phyloP scores from a whole-genome alignment of 2,113 vertebrate genomes.

The Grus americana region DNA sequence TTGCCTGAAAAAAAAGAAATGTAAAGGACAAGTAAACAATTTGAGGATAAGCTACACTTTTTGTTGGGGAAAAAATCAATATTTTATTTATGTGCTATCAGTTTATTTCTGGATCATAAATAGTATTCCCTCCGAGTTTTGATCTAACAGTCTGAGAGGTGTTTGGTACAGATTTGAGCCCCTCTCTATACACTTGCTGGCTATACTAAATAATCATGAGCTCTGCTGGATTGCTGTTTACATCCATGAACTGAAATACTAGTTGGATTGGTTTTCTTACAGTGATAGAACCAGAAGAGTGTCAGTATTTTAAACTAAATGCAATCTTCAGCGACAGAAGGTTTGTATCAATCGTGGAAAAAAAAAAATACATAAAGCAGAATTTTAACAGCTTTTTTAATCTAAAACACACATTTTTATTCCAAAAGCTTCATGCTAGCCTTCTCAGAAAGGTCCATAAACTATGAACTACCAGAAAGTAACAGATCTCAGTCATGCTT shows the following conservation, averaged over 20 bases:
- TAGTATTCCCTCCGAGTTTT: conserved; percentile 75
- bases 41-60: conserved; percentile 86
- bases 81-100: conserved; percentile 85
- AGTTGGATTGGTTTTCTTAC: conserved; percentile 67
- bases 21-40: conserved; percentile 90
- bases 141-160: conserved; percentile 74
- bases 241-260: conserved; percentile 60
- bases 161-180: conserved; percentile 76
- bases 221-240: conserved; percentile 78
- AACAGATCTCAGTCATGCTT: conserved; percentile 78
- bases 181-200: conserved; percentile 70
- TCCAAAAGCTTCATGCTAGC: conserved; percentile 76
- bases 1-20: conserved; percentile 89
- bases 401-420: conserved; percentile 72
- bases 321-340: conserved; percentile 66
- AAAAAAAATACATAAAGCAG: conserved; percentile 66
- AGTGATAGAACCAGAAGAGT: conserved; percentile 73
- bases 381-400: conserved; percentile 76
- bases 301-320: conserved; percentile 77
- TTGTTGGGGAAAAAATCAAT: conserved; percentile 77
- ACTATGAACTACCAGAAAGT: conserved; percentile 74
- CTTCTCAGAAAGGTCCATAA: conserved; percentile 76
- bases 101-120: conserved; percentile 78
- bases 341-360: conserved; percentile 74
- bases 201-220: conserved; percentile 73